These are phyloP conservation scores for Mystacornis crossleyi DNA, from an alignment of 2,113 vertebrate species.

Conservation along the genomic window DNA sequence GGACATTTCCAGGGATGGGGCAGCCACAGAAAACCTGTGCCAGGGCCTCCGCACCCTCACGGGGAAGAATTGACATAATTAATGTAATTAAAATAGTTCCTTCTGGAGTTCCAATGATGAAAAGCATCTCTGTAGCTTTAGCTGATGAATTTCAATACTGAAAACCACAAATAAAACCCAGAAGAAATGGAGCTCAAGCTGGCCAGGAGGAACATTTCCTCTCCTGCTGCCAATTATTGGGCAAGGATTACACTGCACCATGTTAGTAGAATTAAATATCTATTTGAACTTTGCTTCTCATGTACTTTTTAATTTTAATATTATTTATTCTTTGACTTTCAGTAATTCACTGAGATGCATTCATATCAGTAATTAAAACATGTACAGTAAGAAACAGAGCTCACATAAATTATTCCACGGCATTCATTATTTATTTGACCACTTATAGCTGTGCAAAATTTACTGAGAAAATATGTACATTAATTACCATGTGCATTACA, in stretches of 20 bases:
- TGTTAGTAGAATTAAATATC: neutral
- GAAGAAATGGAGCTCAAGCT: neutral
- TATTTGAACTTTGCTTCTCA: slow-evolving; percentile 28
- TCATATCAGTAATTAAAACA: slow-evolving; percentile 51
- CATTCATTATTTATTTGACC: slow-evolving; percentile 66
- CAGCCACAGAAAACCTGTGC: neutral
- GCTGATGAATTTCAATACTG: neutral
- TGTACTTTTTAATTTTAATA: slow-evolving; percentile 51
- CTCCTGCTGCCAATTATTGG: neutral
- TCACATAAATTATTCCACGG: slow-evolving; percentile 29
- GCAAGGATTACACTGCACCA: neutral
- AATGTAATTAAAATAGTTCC: neutral
- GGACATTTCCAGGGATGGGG: neutral
- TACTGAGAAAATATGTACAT: slow-evolving; percentile 45
- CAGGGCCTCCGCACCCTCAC: neutral
- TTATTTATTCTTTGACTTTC: slow-evolving; percentile 59
- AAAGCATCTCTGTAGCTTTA: neutral
- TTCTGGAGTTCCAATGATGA: neutral
- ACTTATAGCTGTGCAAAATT: slow-evolving; percentile 42
- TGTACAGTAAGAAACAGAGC: slow-evolving; percentile 28
- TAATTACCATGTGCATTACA: slow-evolving; percentile 24
- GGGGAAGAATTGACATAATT: neutral
- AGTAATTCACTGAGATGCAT: slow-evolving; percentile 45
- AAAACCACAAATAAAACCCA: neutral
- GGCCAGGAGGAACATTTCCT: neutral